Percentiles rank a stretch among this genome's conserved stretches.
Evolutionary conservation across 2,113 vertebrate genomes (phyloP).

Genomic region (Sebastes fasciatus): DNA sequence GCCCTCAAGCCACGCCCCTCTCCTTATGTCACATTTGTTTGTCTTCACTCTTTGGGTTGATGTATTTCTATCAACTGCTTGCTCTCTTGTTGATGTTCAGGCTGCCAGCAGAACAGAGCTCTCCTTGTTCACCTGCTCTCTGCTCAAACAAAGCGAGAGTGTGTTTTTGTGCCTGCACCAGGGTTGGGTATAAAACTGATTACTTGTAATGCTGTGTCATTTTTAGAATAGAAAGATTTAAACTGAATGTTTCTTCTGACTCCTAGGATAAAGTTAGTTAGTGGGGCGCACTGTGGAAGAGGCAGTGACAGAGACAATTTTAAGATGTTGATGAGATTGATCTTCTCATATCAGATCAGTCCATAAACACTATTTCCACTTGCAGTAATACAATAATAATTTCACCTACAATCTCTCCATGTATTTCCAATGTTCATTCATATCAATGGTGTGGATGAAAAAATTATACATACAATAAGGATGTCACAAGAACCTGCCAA

Average conservation of each 20-base stretch:
- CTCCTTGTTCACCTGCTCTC: conserved; percentile 12
- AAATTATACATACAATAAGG: too few species aligned
- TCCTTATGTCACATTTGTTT: conserved; percentile 60
- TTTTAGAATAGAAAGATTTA: neutral
- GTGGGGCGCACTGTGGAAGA: neutral
- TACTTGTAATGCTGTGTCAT: neutral
- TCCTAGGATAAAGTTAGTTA: neutral
- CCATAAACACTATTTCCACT: too few species aligned
- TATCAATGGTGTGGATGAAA: neutral
- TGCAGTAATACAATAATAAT: neutral
- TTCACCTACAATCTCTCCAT: neutral
- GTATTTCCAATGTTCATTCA: neutral
- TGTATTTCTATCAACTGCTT: conserved; percentile 27
- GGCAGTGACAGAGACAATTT: neutral
- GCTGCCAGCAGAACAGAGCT: conserved; percentile 10
- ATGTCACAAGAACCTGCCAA: too few species aligned
- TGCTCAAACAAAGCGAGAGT: conserved; percentile 11
- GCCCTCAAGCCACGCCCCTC: conserved; percentile 9
- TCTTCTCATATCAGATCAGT: too few species aligned
- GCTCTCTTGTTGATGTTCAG: conserved; percentile 30
- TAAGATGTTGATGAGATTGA: neutral
- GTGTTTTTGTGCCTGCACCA: neutral
- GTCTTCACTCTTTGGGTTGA: conserved; percentile 18
- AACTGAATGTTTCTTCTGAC: neutral
- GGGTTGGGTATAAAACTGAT: neutral